These are phyloP conservation scores for Suricata suricatta DNA, from an alignment of 2,113 vertebrate genomes.

Conservation along the genomic window DNA sequence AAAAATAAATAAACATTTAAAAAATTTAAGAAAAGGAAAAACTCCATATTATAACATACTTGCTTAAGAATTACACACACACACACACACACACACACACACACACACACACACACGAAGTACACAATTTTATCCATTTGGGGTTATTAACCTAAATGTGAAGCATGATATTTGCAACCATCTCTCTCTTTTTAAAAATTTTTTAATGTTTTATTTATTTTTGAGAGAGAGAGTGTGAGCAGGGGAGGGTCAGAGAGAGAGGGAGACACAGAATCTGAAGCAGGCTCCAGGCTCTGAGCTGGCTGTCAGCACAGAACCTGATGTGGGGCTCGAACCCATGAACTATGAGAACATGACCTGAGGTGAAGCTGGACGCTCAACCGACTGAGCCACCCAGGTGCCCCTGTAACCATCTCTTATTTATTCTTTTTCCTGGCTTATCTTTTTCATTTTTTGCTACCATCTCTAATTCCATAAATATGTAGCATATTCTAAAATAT, in stretches of 20 bases:
- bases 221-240: too few relatives aligned
- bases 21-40: not conserved
- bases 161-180: not conserved
- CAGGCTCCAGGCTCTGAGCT: too few relatives aligned
- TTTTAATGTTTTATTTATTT: too few relatives aligned
- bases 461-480: conserved; percentile 21
- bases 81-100: not conserved
- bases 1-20: too few relatives aligned
- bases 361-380: too few relatives aligned
- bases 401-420: not conserved
- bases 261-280: too few relatives aligned
- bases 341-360: too few relatives aligned
- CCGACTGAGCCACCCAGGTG: too few relatives aligned
- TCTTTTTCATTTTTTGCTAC: not conserved
- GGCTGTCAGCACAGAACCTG: too few relatives aligned
- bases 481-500: conserved; percentile 30
- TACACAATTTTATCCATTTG: not conserved
- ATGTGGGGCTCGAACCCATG: too few relatives aligned
- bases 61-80: not conserved
- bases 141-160: not conserved
- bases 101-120: not conserved
- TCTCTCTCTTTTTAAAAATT: not conserved
- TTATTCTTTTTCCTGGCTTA: conserved; percentile 15
- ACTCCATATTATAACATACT: not conserved
- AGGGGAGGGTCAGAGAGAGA: too few relatives aligned